These are phyloP conservation scores for Cydia pomonella DNA, from an alignment of 1,140 invertebrate genomes.

Conservation along the genomic window DNA sequence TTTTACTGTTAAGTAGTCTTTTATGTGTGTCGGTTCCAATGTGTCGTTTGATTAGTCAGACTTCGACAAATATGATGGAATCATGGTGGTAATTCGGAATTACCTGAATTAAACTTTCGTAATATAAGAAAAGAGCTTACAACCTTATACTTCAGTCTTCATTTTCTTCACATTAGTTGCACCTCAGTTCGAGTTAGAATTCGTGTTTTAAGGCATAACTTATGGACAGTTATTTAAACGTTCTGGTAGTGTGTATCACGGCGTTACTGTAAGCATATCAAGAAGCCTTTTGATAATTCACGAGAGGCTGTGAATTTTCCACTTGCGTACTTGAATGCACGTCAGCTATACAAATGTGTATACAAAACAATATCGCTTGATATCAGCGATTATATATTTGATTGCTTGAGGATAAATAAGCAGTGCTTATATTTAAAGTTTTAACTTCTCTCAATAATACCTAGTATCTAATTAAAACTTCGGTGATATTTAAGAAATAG, in stretches of 20 bases:
- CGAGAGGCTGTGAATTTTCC: slow-evolving; percentile 48
- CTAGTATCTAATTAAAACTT: background rate
- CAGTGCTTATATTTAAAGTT: background rate
- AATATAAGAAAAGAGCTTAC: too few relatives aligned
- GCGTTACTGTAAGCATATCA: slow-evolving; percentile 40
- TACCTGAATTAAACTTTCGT: too few relatives aligned
- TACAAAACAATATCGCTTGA: background rate
- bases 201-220: background rate
- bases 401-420: background rate
- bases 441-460: background rate
- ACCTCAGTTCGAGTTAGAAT: too few relatives aligned
- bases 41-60: too few relatives aligned
- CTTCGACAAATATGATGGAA: too few relatives aligned
- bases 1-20: too few relatives aligned
- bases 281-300: slow-evolving; percentile 54
- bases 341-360: slow-evolving; percentile 17
- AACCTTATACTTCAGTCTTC: too few relatives aligned
- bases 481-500: background rate
- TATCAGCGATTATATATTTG: background rate
- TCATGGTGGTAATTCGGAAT: too few relatives aligned
- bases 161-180: too few relatives aligned
- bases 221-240: background rate
- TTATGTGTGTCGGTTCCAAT: too few relatives aligned
- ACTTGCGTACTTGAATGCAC: slow-evolving; percentile 35
- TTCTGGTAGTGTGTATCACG: slow-evolving; percentile 38